Percentiles rank a stretch among this genome's conserved stretches.
Evolutionary conservation across 2,888 invertebrate species (phyloP).

Genomic region (Hypomecis atomaria): DNA sequence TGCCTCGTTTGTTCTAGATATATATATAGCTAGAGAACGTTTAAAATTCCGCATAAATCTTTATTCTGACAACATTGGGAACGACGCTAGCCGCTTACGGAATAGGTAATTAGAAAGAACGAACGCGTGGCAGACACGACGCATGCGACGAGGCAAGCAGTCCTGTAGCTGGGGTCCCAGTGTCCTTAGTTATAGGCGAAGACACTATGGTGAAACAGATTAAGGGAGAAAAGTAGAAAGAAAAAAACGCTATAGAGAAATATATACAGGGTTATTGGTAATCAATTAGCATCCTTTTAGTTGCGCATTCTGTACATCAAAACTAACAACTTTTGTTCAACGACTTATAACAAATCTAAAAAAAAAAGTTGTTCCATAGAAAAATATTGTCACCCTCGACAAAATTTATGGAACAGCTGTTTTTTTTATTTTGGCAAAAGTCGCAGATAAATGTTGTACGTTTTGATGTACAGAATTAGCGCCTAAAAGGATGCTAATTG

Average conservation of each 20-base stretch:
- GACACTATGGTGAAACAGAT: not conserved
- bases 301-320: too few species aligned
- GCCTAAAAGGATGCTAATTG: too few species aligned
- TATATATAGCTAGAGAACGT: conserved; percentile 20
- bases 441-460: too few species aligned
- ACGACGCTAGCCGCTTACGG: conserved; percentile 31
- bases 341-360: too few species aligned
- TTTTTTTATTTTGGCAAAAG: too few species aligned
- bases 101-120: conserved; percentile 33
- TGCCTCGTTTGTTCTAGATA: conserved; percentile 1
- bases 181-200: conserved; percentile 9
- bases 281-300: too few species aligned
- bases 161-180: conserved; percentile 8
- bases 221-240: not conserved
- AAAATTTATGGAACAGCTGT: too few species aligned
- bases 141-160: conserved; percentile 23
- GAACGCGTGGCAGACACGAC: conserved; percentile 27
- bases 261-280: too few species aligned
- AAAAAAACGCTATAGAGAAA: not conserved
- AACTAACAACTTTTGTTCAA: too few species aligned
- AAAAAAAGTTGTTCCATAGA: too few species aligned
- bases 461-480: too few species aligned
- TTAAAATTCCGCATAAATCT: conserved; percentile 33
- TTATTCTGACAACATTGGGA: conserved; percentile 34
- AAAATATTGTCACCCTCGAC: too few species aligned